Base-by-base conservation (phyloP, 2,113 vertebrate species). In the Sturnira hondurensis region DNA sequence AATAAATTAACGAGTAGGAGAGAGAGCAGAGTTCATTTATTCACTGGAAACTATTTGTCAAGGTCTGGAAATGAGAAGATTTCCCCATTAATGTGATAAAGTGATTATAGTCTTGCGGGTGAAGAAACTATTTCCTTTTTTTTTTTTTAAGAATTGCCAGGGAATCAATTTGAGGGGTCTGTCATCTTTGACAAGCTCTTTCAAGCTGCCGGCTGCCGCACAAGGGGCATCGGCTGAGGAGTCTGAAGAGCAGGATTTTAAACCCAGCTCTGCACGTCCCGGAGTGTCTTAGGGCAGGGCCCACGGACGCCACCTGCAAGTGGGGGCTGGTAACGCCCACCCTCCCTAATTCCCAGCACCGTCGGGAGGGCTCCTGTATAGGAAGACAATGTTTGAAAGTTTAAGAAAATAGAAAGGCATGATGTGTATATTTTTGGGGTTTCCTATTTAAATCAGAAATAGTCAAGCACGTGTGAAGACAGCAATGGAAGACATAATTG, bases 401-500 rank as follows among this genome's bases (percentile, higher is more conserved):
- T 96, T 90, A 76, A 82, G 85, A 89, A 96, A 96, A 96, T 56
- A 96, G 43, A 92, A 95, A 88, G 91, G 88, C 19, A 95, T 3
- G 16, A 81, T 83, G 73, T 89, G 45, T 92, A n/a, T 93, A 95
- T 96, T 97, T 95, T 81, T 86, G 36, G 71, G 67, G 61, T 68
- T 94, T 96, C 56, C 68, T 91, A 96, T 89, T 93, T 91, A 92
- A 96, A 83, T 89, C 82, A 92, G 78, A 96, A 96, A 88, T 95
- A 96, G 85, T 93, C 73, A 54, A 83, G 82, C 96, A 97, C 63
- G 52, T 96, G 95, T 96, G 82, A 71, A 89, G 74, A 95, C 91
- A 96, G 94, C 91, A 71, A 91, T 67, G 83, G 84, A 93, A 94
- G 94, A 80, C 84, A 96, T 95, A 97, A 97, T 94, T 97, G 96